Evolutionary conservation across 35 echinoderm and acorn worm genomes (phyloP).

Genomic region (Ophioderma brevispina): DNA sequence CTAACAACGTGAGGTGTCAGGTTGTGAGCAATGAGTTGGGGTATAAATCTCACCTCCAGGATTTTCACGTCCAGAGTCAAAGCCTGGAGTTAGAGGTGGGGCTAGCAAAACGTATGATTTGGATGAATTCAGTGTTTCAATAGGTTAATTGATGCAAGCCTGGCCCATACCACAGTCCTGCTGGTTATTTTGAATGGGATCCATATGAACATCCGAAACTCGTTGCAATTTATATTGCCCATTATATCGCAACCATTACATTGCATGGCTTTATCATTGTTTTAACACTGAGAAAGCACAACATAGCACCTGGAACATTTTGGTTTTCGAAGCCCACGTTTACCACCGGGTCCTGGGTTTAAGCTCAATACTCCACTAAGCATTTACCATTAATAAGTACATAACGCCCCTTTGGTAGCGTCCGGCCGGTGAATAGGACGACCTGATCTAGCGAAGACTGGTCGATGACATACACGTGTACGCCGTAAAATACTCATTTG

Average conservation of each 20-base stretch:
- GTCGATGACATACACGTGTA: too few relatives aligned
- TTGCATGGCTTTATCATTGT: not conserved
- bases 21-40: not conserved
- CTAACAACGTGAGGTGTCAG: not conserved
- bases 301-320: not conserved
- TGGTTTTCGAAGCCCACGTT: not conserved
- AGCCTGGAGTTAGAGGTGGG: too few relatives aligned
- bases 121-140: not conserved
- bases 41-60: not conserved
- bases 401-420: too few relatives aligned
- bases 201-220: too few relatives aligned
- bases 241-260: too few relatives aligned
- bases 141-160: not conserved
- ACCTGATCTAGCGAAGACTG: too few relatives aligned
- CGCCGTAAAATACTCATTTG: too few relatives aligned
- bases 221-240: too few relatives aligned
- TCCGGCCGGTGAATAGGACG: too few relatives aligned
- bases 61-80: too few relatives aligned
- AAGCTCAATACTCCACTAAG: not conserved
- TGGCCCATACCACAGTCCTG: not conserved
- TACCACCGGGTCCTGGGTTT: not conserved
- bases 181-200: not conserved
- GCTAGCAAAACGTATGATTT: too few relatives aligned
- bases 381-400: not conserved
- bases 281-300: not conserved